A percentile compares a stretch with the other conserved stretches of the same genome.
Evolutionary conservation across 1,140 invertebrate species (phyloP).

Genomic region (Drosophila gunungcola): DNA sequence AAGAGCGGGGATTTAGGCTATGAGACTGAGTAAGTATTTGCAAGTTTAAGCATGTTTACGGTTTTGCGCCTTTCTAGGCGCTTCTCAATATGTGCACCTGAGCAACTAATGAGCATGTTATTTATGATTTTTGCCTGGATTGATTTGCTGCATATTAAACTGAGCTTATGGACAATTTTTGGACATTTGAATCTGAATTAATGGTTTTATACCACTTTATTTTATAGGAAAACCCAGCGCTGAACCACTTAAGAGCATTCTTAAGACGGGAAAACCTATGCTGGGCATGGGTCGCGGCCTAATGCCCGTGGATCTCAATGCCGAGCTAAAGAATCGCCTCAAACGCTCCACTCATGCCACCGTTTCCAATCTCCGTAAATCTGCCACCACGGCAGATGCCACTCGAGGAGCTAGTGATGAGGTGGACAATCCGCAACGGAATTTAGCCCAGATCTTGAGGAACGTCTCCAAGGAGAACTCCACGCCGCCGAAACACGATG

Average conservation of each 20-base stretch:
- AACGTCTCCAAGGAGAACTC: slow-evolving; percentile 73
- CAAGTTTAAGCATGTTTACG: slow-evolving; percentile 13
- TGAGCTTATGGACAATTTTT: not conserved
- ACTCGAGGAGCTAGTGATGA: slow-evolving; percentile 42
- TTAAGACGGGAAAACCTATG: slow-evolving; percentile 85
- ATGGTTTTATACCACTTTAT: not conserved
- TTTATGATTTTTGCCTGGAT: slow-evolving; percentile 19
- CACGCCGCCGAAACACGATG: slow-evolving; percentile 67
- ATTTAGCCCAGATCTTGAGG: slow-evolving; percentile 67
- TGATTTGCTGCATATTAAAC: slow-evolving; percentile 8
- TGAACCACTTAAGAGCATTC: slow-evolving; percentile 83
- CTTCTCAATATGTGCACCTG: not conserved
- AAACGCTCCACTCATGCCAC: slow-evolving; percentile 79
- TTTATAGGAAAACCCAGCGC: slow-evolving; percentile 34
- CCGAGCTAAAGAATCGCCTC: slow-evolving; percentile 80
- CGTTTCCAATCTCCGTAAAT: slow-evolving; percentile 78
- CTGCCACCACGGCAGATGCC: slow-evolving; percentile 70
- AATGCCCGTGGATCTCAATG: slow-evolving; percentile 81
- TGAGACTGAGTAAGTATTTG: slow-evolving; percentile 37
- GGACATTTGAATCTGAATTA: not conserved
- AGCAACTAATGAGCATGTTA: slow-evolving; percentile 8
- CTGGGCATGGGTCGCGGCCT: slow-evolving; percentile 63
- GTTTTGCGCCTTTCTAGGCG: not conserved
- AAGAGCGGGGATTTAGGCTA: not conserved
- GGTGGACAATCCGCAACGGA: slow-evolving; percentile 63